Percentiles rank a stretch among this genome's conserved stretches.
Evolutionary conservation across 2,113 vertebrate species (phyloP).

Genomic region (Elachura formosa): DNA sequence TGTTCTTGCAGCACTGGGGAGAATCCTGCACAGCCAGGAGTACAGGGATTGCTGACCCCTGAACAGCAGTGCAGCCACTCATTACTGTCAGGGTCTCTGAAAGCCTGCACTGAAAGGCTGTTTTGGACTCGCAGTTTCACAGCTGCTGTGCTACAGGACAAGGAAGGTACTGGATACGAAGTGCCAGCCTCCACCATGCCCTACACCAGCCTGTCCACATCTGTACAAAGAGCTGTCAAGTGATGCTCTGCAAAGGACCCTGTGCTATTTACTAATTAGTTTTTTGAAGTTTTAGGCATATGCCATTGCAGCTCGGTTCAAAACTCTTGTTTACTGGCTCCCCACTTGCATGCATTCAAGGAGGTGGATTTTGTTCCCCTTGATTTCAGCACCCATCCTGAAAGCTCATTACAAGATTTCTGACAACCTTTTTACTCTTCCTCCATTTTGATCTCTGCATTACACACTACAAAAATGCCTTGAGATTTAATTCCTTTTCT

Average conservation of each 20-base stretch:
- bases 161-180: accelerated
- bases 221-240: background rate
- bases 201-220: background rate
- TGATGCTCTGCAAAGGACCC: background rate
- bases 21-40: background rate
- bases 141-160: accelerated
- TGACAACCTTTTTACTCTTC: background rate
- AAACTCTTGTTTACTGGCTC: background rate
- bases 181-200: background rate
- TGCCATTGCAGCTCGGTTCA: background rate
- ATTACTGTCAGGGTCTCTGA: background rate
- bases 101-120: background rate
- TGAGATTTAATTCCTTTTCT: background rate
- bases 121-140: background rate
- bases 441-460: background rate
- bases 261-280: background rate
- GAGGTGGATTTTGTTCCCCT: background rate
- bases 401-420: background rate
- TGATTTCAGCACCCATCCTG: background rate
- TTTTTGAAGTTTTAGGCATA: background rate
- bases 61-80: background rate
- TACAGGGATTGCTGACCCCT: background rate
- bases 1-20: background rate
- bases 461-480: accelerated
- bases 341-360: background rate